Evolutionary conservation across 64 coral and sea anemone species (phyloP).

Genomic region (Hydrozoanthus tunicans): DNA sequence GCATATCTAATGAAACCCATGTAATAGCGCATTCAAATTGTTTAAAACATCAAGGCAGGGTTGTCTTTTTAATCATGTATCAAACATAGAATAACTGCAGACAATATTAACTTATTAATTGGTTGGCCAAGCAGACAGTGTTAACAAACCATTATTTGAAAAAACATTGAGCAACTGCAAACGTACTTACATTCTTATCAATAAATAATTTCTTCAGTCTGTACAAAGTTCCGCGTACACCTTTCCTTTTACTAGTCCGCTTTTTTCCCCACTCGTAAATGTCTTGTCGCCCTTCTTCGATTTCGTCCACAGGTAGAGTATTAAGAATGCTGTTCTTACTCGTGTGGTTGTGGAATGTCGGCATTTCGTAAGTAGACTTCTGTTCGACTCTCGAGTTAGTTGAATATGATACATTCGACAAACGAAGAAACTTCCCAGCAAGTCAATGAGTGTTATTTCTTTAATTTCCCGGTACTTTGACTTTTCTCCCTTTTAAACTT

Average conservation of each 20-base stretch:
- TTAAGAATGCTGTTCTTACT: slow-evolving; percentile 77
- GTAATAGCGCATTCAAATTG: too few relatives aligned
- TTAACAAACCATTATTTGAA: too few relatives aligned
- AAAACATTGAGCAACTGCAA: neutral
- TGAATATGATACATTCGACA: neutral
- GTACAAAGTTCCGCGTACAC: slow-evolving; percentile 73
- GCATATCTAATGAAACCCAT: too few relatives aligned
- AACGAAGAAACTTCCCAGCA: neutral
- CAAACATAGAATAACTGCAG: too few relatives aligned
- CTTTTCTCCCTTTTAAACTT: neutral
- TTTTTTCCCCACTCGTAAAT: slow-evolving; percentile 88
- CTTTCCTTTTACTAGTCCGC: slow-evolving; percentile 62
- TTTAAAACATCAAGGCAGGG: too few relatives aligned
- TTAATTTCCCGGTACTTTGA: neutral
- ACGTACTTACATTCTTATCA: slow-evolving; percentile 74
- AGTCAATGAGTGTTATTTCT: neutral
- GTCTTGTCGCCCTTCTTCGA: slow-evolving; percentile 81
- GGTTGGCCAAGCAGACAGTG: too few relatives aligned
- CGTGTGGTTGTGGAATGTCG: slow-evolving; percentile 53
- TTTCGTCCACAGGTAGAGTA: slow-evolving; percentile 63
- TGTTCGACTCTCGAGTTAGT: neutral
- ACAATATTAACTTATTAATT: too few relatives aligned
- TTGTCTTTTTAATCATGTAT: too few relatives aligned
- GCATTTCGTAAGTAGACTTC: slow-evolving; percentile 7
- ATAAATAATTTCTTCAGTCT: slow-evolving; percentile 86